A percentile compares a stretch with the other conserved stretches of the same genome.
Conservation (phyloP, 1,140 invertebrate genomes). For the Drosophila funebris region DNA sequence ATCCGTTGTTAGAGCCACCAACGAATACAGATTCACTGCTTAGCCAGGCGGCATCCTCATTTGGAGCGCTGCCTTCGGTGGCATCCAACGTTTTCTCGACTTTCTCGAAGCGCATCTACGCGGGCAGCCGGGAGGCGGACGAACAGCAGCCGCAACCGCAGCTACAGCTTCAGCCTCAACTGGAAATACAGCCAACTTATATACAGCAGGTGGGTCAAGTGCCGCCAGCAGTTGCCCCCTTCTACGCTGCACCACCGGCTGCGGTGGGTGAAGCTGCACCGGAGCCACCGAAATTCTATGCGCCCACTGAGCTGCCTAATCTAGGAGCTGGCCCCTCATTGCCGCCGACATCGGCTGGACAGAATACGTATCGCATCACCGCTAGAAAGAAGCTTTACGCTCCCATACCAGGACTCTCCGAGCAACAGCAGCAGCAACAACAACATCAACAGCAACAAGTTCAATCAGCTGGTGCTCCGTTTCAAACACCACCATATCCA, state of each 20-base stretch:
- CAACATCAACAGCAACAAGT: slow-evolving; percentile 14
- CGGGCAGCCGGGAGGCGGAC: slow-evolving; percentile 48
- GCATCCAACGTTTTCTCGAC: slow-evolving; percentile 86
- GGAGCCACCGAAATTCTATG: slow-evolving; percentile 80
- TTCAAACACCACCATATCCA: slow-evolving; percentile 62
- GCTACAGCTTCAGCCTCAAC: slow-evolving; percentile 63
- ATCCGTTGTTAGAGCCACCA: slow-evolving; percentile 69
- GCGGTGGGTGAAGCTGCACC: slow-evolving; percentile 27
- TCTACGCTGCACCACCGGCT: slow-evolving; percentile 57
- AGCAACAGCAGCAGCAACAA: slow-evolving; percentile 38
- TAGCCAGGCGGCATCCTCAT: slow-evolving; percentile 85
- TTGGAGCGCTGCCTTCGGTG: slow-evolving; percentile 86
- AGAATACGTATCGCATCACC: slow-evolving; percentile 85
- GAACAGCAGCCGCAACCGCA: slow-evolving; percentile 55
- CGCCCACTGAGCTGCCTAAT: slow-evolving; percentile 69
- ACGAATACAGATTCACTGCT: slow-evolving; percentile 76
- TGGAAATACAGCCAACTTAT: slow-evolving; percentile 76
- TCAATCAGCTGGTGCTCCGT: slow-evolving; percentile 22
- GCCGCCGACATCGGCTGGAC: slow-evolving; percentile 70
- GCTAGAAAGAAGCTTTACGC: slow-evolving; percentile 86
- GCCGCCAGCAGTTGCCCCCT: slow-evolving; percentile 33
- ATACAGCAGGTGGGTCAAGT: slow-evolving; percentile 59
- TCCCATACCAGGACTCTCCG: slow-evolving; percentile 85
- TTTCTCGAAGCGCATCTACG: slow-evolving; percentile 85
- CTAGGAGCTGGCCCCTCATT: slow-evolving; percentile 15